phyloP scores from a whole-genome alignment of 2,888 invertebrate species.

The Drosophila mettleri region DNA sequence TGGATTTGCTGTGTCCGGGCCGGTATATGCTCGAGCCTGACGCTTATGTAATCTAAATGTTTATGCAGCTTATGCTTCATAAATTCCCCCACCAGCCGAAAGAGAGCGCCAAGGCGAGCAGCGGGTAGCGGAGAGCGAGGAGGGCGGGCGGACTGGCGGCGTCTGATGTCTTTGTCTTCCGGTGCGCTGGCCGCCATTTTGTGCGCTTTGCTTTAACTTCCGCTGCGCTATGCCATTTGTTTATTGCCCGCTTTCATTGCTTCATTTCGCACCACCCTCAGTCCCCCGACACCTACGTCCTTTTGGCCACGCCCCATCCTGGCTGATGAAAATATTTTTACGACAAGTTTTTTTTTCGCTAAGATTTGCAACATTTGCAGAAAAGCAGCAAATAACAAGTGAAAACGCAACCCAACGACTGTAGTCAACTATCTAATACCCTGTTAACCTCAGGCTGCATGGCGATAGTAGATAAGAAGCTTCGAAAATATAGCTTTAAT shows the following conservation, averaged over 20 bases:
- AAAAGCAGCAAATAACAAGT: slow-evolving; percentile 48
- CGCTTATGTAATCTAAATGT: slow-evolving; percentile 80
- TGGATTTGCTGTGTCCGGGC: slow-evolving; percentile 49
- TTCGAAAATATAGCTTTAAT: no score
- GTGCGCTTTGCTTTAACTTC: slow-evolving; percentile 64
- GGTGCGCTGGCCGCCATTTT: slow-evolving; percentile 73
- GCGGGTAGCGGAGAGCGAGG: no score
- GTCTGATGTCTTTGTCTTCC: slow-evolving; percentile 68
- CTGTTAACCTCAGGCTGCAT: no score
- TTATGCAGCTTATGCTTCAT: slow-evolving; percentile 81
- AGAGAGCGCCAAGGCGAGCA: neutral
- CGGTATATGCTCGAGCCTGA: slow-evolving; percentile 54
- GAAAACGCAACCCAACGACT: neutral
- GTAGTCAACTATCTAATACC: neutral
- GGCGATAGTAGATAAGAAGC: no score
- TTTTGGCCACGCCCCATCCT: slow-evolving; percentile 5
- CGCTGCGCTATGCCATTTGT: slow-evolving; percentile 76
- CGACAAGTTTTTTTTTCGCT: slow-evolving; percentile 73
- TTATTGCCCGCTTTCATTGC: slow-evolving; percentile 78
- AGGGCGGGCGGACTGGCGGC: neutral
- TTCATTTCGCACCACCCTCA: slow-evolving; percentile 46
- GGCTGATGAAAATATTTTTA: slow-evolving; percentile 80
- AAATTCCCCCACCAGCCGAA: slow-evolving; percentile 56
- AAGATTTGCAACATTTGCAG: slow-evolving; percentile 80
- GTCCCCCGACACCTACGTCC: neutral